Evolutionary conservation across 1,140 invertebrate genomes (phyloP).

Genomic region (Rhysida immarginata): DNA sequence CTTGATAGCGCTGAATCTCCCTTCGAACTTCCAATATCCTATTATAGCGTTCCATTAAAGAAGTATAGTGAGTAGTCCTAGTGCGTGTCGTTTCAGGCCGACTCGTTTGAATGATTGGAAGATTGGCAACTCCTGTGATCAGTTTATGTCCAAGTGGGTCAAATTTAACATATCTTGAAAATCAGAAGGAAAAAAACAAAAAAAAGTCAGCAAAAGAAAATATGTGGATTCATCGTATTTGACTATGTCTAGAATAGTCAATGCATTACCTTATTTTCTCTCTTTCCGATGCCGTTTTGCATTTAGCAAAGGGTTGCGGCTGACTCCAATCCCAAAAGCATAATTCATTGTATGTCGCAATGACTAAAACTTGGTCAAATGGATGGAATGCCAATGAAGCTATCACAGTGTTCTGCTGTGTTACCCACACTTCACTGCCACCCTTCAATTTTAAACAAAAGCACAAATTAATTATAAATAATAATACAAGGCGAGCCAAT

Average conservation of each 20-base stretch:
- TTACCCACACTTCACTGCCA: constrained; percentile 67
- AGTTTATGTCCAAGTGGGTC: constrained; percentile 63
- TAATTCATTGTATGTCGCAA: constrained; percentile 68
- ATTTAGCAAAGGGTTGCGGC: constrained; percentile 51
- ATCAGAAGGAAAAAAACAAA: not conserved
- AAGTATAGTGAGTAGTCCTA: not conserved
- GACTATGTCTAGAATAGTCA: constrained; percentile 4
- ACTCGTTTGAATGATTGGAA: not conserved
- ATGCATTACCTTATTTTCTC: constrained; percentile 61
- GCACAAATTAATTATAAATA: not conserved
- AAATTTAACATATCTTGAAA: constrained; percentile 64
- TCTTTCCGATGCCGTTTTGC: constrained; percentile 47
- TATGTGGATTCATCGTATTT: not conserved
- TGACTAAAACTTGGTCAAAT: constrained; percentile 58
- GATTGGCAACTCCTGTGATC: constrained; percentile 68
- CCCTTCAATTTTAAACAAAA: constrained; percentile 35
- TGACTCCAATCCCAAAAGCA: constrained; percentile 83
- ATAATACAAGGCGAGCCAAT: too few relatives aligned
- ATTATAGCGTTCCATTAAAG: not conserved
- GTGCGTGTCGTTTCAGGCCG: not conserved
- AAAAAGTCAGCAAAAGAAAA: not conserved
- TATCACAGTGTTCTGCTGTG: constrained; percentile 52
- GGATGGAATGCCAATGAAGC: constrained; percentile 78
- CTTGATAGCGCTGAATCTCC: not conserved
- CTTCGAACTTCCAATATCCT: not conserved